phyloP scores from a whole-genome alignment of 2,888 invertebrate genomes.

The Allolobophora icterica region DNA sequence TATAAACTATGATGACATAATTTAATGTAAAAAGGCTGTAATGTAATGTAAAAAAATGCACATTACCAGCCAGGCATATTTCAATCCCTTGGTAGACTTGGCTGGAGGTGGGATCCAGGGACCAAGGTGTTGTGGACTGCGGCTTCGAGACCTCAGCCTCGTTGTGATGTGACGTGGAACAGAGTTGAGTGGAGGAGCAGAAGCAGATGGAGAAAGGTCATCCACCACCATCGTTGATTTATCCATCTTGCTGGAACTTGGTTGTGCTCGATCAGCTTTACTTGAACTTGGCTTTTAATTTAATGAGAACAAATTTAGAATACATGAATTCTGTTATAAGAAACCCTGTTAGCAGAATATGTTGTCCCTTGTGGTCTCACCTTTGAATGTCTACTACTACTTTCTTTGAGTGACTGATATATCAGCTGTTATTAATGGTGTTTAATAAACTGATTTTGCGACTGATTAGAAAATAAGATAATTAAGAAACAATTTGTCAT shows the following conservation, averaged over 20 bases:
- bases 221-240: background rate
- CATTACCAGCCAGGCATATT: background rate
- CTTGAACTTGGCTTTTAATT: background rate
- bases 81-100: conserved; percentile 19
- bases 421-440: no score
- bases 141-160: background rate
- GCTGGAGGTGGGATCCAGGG: conserved; percentile 19
- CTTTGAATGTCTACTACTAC: no score
- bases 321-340: background rate
- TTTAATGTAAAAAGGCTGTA: background rate
- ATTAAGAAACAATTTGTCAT: no score
- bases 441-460: no score
- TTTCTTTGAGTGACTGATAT: no score
- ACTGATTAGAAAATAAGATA: no score
- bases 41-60: no score
- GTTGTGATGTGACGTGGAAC: background rate
- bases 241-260: background rate
- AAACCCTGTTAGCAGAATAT: no score
- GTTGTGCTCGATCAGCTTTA: background rate
- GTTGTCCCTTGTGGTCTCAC: no score
- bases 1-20: background rate
- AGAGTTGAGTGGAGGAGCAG: background rate
- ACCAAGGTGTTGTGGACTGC: conserved; percentile 7
- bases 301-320: background rate
- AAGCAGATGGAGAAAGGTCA: background rate